phyloP scores from a whole-genome alignment of 1,140 invertebrate genomes.

The Harlomillsia oculata region DNA sequence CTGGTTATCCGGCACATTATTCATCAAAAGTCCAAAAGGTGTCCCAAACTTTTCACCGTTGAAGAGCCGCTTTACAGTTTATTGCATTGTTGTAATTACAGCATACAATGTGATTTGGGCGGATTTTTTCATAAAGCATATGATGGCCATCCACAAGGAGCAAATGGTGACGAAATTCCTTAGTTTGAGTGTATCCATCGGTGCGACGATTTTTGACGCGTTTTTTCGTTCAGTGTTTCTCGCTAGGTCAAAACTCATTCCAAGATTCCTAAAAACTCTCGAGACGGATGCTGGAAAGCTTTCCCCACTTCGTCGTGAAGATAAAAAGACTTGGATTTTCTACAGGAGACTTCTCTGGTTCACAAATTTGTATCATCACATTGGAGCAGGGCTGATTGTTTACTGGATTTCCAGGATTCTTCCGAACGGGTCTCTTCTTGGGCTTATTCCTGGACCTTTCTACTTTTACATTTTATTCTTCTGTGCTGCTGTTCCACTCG shows the following conservation, averaged over 20 bases:
- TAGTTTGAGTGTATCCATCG: slow-evolving; percentile 13
- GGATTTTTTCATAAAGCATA: slow-evolving; percentile 10
- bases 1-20: slow-evolving; percentile 13
- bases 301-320: background rate
- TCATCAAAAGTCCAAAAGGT: slow-evolving; percentile 11
- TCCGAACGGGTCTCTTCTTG: background rate
- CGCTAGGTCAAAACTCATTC: slow-evolving; percentile 4
- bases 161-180: slow-evolving; percentile 16
- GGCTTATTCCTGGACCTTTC: slow-evolving; percentile 10
- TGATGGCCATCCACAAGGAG: background rate
- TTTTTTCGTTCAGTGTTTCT: slow-evolving; percentile 9
- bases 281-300: slow-evolving; percentile 16
- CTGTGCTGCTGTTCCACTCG: slow-evolving; percentile 4
- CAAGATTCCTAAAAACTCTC: slow-evolving; percentile 17
- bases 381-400: background rate
- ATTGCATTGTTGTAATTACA: background rate
- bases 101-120: background rate
- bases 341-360: slow-evolving; percentile 5
- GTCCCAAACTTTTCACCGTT: background rate
- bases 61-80: slow-evolving; percentile 1
- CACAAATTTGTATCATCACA: background rate
- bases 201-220: slow-evolving; percentile 10
- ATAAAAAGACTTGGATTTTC: slow-evolving; percentile 10
- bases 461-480: slow-evolving; percentile 14
- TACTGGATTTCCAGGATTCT: slow-evolving; percentile 8